These are phyloP conservation scores for Clarias magur DNA, from an alignment of 2,113 vertebrate genomes.

Conservation along the genomic window DNA sequence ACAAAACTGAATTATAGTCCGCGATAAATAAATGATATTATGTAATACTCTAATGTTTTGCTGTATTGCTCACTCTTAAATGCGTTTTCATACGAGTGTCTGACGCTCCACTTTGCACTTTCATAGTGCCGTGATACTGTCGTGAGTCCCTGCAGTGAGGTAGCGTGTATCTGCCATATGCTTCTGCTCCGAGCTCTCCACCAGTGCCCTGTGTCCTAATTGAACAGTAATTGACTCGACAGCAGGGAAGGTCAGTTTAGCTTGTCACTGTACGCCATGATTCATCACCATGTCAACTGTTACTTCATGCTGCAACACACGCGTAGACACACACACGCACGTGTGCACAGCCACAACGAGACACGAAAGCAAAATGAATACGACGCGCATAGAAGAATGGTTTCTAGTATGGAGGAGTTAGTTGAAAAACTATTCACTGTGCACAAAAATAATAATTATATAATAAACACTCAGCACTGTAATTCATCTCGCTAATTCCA, in stretches of 20 bases:
- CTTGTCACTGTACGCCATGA: constrained; percentile 37
- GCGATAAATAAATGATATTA: neutral
- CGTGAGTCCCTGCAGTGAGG: neutral
- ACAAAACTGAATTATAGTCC: neutral
- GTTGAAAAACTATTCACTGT: neutral
- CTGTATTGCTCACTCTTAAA: neutral
- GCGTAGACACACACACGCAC: neutral
- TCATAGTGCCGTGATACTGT: neutral
- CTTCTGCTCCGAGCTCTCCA: constrained; percentile 31
- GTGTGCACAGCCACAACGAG: neutral
- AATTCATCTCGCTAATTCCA: neutral
- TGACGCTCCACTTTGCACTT: neutral
- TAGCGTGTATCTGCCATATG: constrained; percentile 25
- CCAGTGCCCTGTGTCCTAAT: constrained; percentile 45
- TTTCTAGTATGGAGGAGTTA: neutral
- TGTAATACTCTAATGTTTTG: neutral
- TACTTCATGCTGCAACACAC: neutral
- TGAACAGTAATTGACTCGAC: constrained; percentile 58
- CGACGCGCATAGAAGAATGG: neutral
- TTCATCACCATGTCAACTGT: constrained; percentile 29
- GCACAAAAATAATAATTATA: neutral
- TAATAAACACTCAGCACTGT: too few species aligned
- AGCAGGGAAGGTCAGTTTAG: constrained; percentile 56
- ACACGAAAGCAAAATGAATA: neutral
- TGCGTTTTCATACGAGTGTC: neutral